These are phyloP conservation scores for Eriosoma lanigerum DNA, from an alignment of 1,140 invertebrate genomes.

Conservation along the genomic window DNA sequence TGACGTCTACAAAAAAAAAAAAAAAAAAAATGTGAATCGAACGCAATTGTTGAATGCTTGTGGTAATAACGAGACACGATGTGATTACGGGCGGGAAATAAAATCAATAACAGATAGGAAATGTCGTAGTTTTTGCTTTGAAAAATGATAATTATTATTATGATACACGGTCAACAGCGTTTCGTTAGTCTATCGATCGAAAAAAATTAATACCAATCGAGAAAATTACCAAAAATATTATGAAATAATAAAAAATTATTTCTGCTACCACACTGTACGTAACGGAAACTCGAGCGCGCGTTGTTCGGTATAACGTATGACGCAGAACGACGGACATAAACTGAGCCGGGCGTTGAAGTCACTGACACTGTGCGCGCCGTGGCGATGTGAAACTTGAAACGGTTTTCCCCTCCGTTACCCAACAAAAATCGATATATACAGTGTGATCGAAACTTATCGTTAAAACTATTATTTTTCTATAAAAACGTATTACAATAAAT, in stretches of 20 bases:
- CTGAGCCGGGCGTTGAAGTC: constrained; percentile 47
- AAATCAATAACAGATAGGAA: too few relatives aligned
- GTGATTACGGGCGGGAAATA: background rate
- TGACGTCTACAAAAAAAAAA: too few relatives aligned
- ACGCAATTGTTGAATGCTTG: too few relatives aligned
- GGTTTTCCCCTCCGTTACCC: constrained; percentile 47
- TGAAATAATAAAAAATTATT: too few relatives aligned
- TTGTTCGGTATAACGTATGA: background rate
- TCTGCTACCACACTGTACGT: background rate
- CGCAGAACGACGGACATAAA: constrained; percentile 38
- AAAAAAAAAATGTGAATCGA: too few relatives aligned
- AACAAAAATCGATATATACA: background rate
- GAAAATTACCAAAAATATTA: background rate
- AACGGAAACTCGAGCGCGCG: background rate
- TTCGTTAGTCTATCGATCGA: background rate
- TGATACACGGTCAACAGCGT: background rate
- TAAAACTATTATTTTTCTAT: too few relatives aligned
- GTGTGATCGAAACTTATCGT: too few relatives aligned
- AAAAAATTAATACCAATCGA: background rate
- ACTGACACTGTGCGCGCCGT: constrained; percentile 39
- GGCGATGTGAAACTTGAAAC: constrained; percentile 50
- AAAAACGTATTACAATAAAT: too few relatives aligned
- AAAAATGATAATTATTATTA: too few relatives aligned
- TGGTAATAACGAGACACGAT: too few relatives aligned
- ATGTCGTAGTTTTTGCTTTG: too few relatives aligned